Evolutionary conservation across 2,797 vertebrate species (phyloP), one percentile per base, ranked within the genome.

Genomic region (Argyrosomus regius): DNA sequence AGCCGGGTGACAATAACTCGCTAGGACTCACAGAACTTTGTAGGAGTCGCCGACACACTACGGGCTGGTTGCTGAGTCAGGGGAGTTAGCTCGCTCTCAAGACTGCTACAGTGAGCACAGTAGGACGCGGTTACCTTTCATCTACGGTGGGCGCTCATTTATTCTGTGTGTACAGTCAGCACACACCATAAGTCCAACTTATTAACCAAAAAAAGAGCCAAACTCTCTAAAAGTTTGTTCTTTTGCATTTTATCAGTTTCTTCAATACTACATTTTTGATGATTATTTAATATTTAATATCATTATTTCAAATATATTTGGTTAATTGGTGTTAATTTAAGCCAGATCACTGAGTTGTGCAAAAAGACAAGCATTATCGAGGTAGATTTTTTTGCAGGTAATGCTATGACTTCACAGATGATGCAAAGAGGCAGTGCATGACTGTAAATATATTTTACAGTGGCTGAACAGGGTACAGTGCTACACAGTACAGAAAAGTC

Each of bases 401-500:
- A 46, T 9, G 58, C 17, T 16, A n/a, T 5, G 24, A 63, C 24
- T 31, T 28, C 16, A 60, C 28, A 49, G 45, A 12, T 17, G 28
- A 49, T 0, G 4, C 28, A 56, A 6, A 69, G 7, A 50, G n/a
- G 35, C 24, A 48, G 28, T 6, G 9, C n/a, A 57, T 65, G 20
- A 12, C 6, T 16, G 12, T 53, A 48, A 26, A 41, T 43, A 28
- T 17, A 48, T 70, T 66, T 61, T 67, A 73, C 56, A 62, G 20
- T 43, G 9, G 35, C 64, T 65, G 50, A 48, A 68, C 48, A 0
- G 11, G 22, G 28, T 18, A 50, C 58, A 69, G 31, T 69, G 57
- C 24, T 39, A 20, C 56, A 64, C 16, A 62, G 22, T 20, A 58
- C 20, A 68, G 35, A 66, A 57, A 53, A 76, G 50, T 80, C 61